Evolutionary conservation across 2,888 invertebrate genomes (phyloP).

Genomic region (Oscheius sp.): DNA sequence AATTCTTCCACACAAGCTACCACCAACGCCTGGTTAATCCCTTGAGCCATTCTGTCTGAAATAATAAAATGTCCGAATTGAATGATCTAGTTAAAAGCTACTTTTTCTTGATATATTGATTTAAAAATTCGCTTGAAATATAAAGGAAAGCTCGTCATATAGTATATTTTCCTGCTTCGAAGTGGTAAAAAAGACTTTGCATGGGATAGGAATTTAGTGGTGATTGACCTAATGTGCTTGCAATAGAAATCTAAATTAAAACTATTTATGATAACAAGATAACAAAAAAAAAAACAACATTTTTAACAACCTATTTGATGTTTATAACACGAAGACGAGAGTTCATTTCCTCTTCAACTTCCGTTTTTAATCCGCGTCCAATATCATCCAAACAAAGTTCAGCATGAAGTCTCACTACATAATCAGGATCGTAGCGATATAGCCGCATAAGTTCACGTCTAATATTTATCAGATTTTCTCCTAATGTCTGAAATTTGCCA

Average conservation of each 20-base stretch:
- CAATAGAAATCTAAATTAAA: neutral
- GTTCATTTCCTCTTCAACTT: slow-evolving; percentile 22
- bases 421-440: slow-evolving; percentile 51
- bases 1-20: slow-evolving; percentile 48
- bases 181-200: too few relatives aligned
- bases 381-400: slow-evolving; percentile 60
- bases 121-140: too few relatives aligned
- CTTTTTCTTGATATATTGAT: too few relatives aligned
- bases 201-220: too few relatives aligned
- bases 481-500: slow-evolving; percentile 20
- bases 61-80: too few relatives aligned
- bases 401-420: slow-evolving; percentile 61
- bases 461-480: slow-evolving; percentile 41
- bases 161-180: too few relatives aligned
- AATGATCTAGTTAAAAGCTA: too few relatives aligned
- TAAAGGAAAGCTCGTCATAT: too few relatives aligned
- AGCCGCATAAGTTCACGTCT: slow-evolving; percentile 35
- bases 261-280: neutral
- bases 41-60: slow-evolving; percentile 2
- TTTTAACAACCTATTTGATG: neutral
- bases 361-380: slow-evolving; percentile 33
- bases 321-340: neutral
- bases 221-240: too few relatives aligned
- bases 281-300: neutral
- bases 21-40: slow-evolving; percentile 22